Conservation (phyloP, 1,140 invertebrate genomes). For the Drosophila arizonae region DNA sequence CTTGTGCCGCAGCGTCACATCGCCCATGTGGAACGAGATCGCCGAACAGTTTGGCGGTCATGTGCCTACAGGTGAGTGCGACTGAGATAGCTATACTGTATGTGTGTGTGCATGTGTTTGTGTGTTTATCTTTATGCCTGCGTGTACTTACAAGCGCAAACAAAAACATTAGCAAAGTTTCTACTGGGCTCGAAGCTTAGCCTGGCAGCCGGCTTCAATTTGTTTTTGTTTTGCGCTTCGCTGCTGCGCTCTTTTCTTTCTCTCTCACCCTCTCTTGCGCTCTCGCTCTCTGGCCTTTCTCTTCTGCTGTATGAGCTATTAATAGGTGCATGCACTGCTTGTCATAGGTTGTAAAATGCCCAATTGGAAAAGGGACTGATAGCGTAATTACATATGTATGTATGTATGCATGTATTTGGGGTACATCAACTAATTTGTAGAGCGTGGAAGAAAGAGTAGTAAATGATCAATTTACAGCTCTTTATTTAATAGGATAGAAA, state of each 20-base stretch:
- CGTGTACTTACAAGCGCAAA: background rate
- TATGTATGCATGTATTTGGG: background rate
- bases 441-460: background rate
- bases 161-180: slow-evolving; percentile 9
- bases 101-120: background rate
- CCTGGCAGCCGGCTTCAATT: slow-evolving; percentile 22
- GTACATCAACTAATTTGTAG: background rate
- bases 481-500: no score
- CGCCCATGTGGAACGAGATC: slow-evolving; percentile 82
- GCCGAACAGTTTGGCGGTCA: slow-evolving; percentile 80
- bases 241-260: background rate
- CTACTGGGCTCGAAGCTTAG: slow-evolving; percentile 5
- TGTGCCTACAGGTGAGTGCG: slow-evolving; percentile 77
- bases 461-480: background rate
- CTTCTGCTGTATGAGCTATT: slow-evolving; percentile 32
- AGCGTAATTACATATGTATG: slow-evolving; percentile 1
- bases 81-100: slow-evolving; percentile 6
- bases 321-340: slow-evolving; percentile 26
- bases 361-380: slow-evolving; percentile 11
- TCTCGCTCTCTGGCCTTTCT: slow-evolving; percentile 11
- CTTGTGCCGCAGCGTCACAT: slow-evolving; percentile 80
- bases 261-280: slow-evolving; percentile 10
- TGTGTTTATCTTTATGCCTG: background rate
- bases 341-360: slow-evolving; percentile 22
- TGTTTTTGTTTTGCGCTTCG: slow-evolving; percentile 34